Evolutionary conservation across 2,113 vertebrate genomes (phyloP).

Genomic region (Lagenorhynchus albirostris): DNA sequence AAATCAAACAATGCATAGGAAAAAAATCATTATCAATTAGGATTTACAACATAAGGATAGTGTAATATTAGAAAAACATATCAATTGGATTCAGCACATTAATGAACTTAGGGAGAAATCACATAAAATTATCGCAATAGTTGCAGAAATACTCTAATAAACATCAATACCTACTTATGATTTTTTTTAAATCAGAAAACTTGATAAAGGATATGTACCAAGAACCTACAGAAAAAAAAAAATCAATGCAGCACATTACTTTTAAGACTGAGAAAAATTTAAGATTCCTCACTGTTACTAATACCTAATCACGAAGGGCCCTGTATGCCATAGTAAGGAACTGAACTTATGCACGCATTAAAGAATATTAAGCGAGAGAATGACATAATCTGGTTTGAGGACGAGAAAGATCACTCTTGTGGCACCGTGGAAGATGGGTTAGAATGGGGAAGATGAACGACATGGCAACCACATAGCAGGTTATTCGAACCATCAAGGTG

Average conservation of each 20-base stretch:
- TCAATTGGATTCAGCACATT: neutral
- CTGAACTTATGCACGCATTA: neutral
- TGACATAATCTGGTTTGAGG: neutral
- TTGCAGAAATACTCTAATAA: neutral
- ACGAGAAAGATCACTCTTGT: neutral
- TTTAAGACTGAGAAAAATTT: neutral
- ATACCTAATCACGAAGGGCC: neutral
- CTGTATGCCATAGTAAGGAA: neutral
- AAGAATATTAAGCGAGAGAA: neutral
- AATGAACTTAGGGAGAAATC: neutral
- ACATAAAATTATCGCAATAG: neutral
- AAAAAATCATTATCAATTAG: neutral
- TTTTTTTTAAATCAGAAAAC: neutral
- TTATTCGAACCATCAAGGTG: neutral
- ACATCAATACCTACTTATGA: neutral
- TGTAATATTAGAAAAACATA: neutral
- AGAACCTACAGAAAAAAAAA: neutral
- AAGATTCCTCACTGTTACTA: neutral
- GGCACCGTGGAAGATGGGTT: neutral
- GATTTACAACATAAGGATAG: neutral
- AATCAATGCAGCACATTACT: neutral
- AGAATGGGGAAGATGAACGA: neutral
- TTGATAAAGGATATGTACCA: neutral
- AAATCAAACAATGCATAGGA: neutral
- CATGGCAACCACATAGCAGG: neutral